A percentile compares a stretch with the other conserved stretches of the same genome.
Conservation (phyloP, 1,140 invertebrate species). For the Drosophila lacertosa region DNA sequence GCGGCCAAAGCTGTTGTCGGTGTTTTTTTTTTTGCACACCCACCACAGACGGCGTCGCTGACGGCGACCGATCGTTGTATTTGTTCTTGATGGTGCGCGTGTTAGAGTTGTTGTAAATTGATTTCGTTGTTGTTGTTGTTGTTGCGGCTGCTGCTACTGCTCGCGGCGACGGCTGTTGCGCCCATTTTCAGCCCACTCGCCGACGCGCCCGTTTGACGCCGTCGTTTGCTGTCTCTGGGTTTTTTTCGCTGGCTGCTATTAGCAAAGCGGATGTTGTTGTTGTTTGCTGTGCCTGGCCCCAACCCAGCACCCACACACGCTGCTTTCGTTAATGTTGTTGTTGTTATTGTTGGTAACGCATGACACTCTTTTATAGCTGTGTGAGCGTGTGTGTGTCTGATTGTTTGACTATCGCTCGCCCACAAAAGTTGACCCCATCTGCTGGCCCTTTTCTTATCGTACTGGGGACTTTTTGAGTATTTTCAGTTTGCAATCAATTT, state of each 20-base stretch:
- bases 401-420: slow-evolving; percentile 43
- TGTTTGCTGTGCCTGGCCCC: slow-evolving; percentile 42
- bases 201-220: slow-evolving; percentile 50
- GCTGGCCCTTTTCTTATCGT: slow-evolving; percentile 54
- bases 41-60: slow-evolving; percentile 49
- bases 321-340: slow-evolving; percentile 12
- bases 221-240: slow-evolving; percentile 49
- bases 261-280: slow-evolving; percentile 80
- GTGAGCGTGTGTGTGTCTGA: slow-evolving; percentile 2
- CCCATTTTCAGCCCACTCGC: slow-evolving; percentile 83
- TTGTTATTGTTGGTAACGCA: slow-evolving; percentile 61
- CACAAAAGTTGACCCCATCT: slow-evolving; percentile 62
- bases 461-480: slow-evolving; percentile 3
- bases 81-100: slow-evolving; percentile 59
- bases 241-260: slow-evolving; percentile 65
- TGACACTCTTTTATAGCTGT: slow-evolving; percentile 59
- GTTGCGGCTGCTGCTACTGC: slow-evolving; percentile 11
- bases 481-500: neutral
- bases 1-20: slow-evolving; percentile 20
- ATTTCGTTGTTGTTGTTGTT: slow-evolving; percentile 60
- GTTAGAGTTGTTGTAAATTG: slow-evolving; percentile 72
- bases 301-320: slow-evolving; percentile 63
- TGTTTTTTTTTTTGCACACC: slow-evolving; percentile 67
- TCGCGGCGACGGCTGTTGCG: slow-evolving; percentile 52
- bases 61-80: slow-evolving; percentile 59